Percentiles rank a stretch among this genome's conserved stretches.
phyloP scores from a whole-genome alignment of 2,113 vertebrate species.

The Cottus gobio region DNA sequence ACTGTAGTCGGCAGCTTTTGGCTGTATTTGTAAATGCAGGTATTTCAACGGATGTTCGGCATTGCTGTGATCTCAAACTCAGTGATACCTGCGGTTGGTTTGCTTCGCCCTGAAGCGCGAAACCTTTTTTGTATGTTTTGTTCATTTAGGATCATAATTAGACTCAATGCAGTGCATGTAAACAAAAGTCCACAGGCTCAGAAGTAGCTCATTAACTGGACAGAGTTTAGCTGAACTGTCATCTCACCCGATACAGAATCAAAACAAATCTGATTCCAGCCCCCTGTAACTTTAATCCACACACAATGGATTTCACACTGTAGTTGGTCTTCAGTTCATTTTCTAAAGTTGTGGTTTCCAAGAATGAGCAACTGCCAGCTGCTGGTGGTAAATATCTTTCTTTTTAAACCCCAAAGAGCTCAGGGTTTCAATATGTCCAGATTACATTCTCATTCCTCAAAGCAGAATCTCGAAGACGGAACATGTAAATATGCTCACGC shows the following conservation, averaged over 20 bases:
- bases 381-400: slow-evolving; percentile 17
- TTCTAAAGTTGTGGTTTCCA: background rate
- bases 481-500: background rate
- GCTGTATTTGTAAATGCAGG: background rate
- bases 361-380: background rate
- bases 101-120: slow-evolving; percentile 4
- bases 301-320: slow-evolving; percentile 26
- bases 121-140: slow-evolving; percentile 8
- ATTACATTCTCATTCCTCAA: background rate
- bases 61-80: background rate
- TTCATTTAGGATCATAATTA: slow-evolving; percentile 51
- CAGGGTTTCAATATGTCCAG: background rate
- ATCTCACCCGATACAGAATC: slow-evolving; percentile 23
- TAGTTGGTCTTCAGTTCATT: slow-evolving; percentile 7
- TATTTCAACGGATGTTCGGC: background rate
- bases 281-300: slow-evolving; percentile 40
- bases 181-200: slow-evolving; percentile 35
- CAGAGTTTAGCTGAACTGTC: slow-evolving; percentile 40
- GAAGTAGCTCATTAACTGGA: slow-evolving; percentile 56
- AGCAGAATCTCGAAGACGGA: background rate
- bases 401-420: background rate
- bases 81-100: slow-evolving; percentile 16
- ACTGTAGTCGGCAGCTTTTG: slow-evolving; percentile 7
- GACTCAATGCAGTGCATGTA: slow-evolving; percentile 8
- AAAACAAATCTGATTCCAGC: slow-evolving; percentile 46